These are phyloP conservation scores for Galendromus occidentalis DNA, from an alignment of 1,140 invertebrate species.

Conservation along the genomic window DNA sequence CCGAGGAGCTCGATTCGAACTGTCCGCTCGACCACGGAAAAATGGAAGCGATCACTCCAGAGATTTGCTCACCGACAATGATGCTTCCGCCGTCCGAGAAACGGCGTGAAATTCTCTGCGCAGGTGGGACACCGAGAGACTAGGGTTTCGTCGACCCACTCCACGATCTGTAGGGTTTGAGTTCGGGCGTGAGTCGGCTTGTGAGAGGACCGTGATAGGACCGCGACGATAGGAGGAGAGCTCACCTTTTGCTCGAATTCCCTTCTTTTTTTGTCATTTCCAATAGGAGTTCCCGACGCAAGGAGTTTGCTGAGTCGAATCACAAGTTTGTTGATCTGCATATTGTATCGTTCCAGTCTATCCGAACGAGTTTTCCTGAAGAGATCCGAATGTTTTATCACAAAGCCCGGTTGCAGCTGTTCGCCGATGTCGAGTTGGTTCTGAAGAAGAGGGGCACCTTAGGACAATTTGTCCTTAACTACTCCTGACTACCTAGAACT, in stretches of 20 bases:
- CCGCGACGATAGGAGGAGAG: background rate
- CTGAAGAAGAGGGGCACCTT: background rate
- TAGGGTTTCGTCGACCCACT: background rate
- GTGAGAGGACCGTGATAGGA: background rate
- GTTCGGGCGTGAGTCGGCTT: background rate
- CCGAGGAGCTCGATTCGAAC: too few relatives aligned
- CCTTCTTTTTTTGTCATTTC: background rate
- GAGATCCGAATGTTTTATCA: background rate
- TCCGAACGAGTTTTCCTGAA: background rate
- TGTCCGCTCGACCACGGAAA: too few relatives aligned
- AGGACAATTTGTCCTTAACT: too few relatives aligned
- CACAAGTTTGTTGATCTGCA: constrained; percentile 8
- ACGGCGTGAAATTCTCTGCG: background rate
- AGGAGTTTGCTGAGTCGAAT: background rate
- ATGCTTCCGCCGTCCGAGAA: background rate
- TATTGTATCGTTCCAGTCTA: background rate
- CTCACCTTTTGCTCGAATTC: constrained; percentile 5
- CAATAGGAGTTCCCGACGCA: background rate
- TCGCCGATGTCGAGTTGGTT: background rate
- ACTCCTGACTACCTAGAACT: too few relatives aligned
- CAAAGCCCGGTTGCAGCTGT: background rate
- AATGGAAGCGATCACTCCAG: too few relatives aligned
- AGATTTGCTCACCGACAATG: background rate
- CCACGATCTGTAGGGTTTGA: background rate
- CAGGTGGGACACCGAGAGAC: background rate